Evolutionary conservation across 2,888 invertebrate genomes (phyloP).

Genomic region (Pasiphila rectangulata): DNA sequence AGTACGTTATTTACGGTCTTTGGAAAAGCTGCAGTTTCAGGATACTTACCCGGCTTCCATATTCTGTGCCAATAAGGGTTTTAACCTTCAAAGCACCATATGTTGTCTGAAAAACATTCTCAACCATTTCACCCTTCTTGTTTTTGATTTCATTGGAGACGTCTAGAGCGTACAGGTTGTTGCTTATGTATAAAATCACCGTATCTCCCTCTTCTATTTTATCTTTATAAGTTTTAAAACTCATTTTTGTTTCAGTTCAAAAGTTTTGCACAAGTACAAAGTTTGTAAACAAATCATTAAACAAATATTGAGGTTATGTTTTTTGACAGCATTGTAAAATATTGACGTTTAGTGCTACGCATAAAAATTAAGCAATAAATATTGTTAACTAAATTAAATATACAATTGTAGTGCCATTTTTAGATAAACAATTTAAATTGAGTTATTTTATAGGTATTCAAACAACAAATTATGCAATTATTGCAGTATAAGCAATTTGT

Average conservation of each 20-base stretch:
- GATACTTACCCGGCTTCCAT: slow-evolving; percentile 88
- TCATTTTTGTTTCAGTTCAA: slow-evolving; percentile 81
- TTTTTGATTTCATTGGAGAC: slow-evolving; percentile 87
- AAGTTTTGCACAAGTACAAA: slow-evolving; percentile 5
- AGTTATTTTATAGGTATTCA: no score
- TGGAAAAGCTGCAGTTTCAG: not conserved
- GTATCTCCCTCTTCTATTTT: slow-evolving; percentile 93
- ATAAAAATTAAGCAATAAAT: no score
- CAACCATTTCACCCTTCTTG: slow-evolving; percentile 89
- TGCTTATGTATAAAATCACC: slow-evolving; percentile 93
- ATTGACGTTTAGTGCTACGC: slow-evolving; percentile 7
- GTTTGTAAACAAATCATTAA: slow-evolving; percentile 32
- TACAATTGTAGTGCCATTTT: no score
- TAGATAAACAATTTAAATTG: no score
- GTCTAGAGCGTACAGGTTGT: slow-evolving; percentile 90
- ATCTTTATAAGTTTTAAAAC: slow-evolving; percentile 87
- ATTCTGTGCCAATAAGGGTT: slow-evolving; percentile 90
- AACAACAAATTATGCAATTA: no score
- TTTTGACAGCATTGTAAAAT: no score
- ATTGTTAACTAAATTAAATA: no score
- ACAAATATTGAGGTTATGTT: slow-evolving; percentile 34
- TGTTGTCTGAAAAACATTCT: slow-evolving; percentile 93
- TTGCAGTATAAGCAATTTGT: no score
- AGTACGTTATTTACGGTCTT: not conserved
- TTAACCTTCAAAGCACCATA: slow-evolving; percentile 95